Conservation (phyloP, 2,888 invertebrate genomes). For the Stenchaetothrips biformis region DNA sequence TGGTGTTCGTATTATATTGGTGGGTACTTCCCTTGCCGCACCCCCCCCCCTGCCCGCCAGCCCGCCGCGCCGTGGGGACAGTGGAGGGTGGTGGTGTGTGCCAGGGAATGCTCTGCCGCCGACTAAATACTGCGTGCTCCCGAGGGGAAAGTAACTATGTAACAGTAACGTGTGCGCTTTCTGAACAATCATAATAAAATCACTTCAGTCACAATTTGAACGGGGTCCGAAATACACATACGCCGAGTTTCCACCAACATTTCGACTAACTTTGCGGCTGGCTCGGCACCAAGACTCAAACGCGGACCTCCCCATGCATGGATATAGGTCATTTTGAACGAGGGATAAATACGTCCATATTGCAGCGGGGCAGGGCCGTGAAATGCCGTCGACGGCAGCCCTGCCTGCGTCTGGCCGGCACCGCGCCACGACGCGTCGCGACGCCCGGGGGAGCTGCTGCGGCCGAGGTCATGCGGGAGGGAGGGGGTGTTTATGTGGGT, state of each 20-base stretch:
- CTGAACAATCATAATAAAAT: too few relatives aligned
- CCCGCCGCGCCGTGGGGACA: not conserved
- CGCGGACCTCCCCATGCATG: not conserved
- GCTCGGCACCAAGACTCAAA: too few relatives aligned
- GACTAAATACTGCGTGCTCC: not conserved
- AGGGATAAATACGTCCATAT: constrained; percentile 1
- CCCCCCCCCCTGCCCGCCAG: not conserved
- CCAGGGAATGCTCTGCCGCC: constrained; percentile 17
- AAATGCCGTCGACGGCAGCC: constrained; percentile 4
- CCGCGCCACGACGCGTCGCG: not conserved
- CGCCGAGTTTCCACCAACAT: too few relatives aligned
- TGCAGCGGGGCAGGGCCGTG: constrained; percentile 9
- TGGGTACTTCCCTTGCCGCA: not conserved
- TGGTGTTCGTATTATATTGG: not conserved
- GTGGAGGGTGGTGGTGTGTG: not conserved
- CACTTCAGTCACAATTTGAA: too few relatives aligned
- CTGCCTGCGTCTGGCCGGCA: not conserved
- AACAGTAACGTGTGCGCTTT: too few relatives aligned
- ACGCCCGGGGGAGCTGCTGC: constrained; percentile 9
- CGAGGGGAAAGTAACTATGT: too few relatives aligned
- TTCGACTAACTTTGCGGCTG: too few relatives aligned
- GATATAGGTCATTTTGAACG: constrained; percentile 6
- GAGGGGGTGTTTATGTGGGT: too few relatives aligned
- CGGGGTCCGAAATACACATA: too few relatives aligned
- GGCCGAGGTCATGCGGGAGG: not conserved